Evolutionary conservation across 2,113 vertebrate species (phyloP), one percentile per base, ranked within the genome.

Genomic region (Chaetodon trifascialis): DNA sequence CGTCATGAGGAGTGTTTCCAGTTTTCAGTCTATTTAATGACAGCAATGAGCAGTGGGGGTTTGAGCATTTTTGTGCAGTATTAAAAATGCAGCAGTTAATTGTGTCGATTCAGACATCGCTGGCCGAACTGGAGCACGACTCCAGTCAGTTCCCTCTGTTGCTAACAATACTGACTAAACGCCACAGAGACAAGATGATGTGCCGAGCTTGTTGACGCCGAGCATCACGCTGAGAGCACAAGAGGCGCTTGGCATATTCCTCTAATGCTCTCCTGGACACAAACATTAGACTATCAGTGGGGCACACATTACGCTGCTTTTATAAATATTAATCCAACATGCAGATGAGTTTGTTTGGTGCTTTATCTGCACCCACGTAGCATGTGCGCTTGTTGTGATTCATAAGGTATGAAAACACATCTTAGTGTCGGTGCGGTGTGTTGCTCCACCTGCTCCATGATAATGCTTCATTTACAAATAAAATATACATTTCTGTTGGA

Each of bases 141-240:
- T 58, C 55, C n/a, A 66, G 62, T 60, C 63, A 5, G n/a, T 51
- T 68, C 47, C 64, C 36, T 54, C 36, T 9, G 19, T 63, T 58
- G 36, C 68, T 63, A 4, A 67, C 42, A 30, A 46, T 67, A 23
- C 47, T 38, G 23, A 55, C 11, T 63, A 79, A 83, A 60, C 16
- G 51, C 16, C 73, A 72, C 36, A 55, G 73, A 63, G n/a, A 40
- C 62, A 34, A 74, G 77, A 81, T 36, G 62, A 83, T 52, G 72
- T 17, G 64, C 23, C 12, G 56, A 60, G 74, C 70, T 63, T 67
- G 73, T 84, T 84, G 83, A 5, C 38, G 66, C 54, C 55, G 55
- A 70, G 79, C 77, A 56, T 30, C 79, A 76, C 73, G 79, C 87
- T 83, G 74, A 78, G 83, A 83, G 65, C 91, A 71, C 76, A 79